Base-by-base conservation (phyloP, 2,888 invertebrate genomes). In the Heliconius ethilla region DNA sequence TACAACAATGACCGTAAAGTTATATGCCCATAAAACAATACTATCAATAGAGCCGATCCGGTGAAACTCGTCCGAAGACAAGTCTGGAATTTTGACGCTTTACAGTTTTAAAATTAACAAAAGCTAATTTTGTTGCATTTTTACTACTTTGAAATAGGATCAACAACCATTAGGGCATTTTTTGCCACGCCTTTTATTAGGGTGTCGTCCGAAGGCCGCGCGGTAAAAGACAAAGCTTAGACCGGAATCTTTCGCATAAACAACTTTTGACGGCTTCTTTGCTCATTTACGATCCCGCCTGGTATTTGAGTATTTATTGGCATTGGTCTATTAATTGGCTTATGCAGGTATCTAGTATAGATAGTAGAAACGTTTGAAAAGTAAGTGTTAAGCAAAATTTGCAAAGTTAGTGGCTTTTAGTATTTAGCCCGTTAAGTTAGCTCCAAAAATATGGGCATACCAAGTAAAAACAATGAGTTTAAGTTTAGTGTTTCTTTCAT, bases 171-270 rank as follows among this genome's bases (percentile, higher is more conserved):
- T 94, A 93, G 89, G 89, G 87, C 85, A 87, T 87, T 94, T 94
- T 94, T 93, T 93, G 92, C 91, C 90, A 92, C 92, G 91, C 91
- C 92, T 92, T 94, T 93, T 94, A 94, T 94, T 91, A 92, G 93
- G 94, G 93, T 94, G 94, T 93, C 93, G 91, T 92, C 89, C 89
- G 91, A 92, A 92, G 91, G 91, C 90, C 89, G 87, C 82, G 92
- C 92, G 92, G 93, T 90, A 83, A 89, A 89, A 92, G 90, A 92
- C 91, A 94, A 94, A 94, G 93, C 90, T 84, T 82, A 89, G 91
- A 88, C 90, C 91, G 91, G 92, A 91, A 91, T 92, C 86, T 86
- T 87, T 89, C 88, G 86, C 92, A 93, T 93, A 94, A 93, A 94
- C 92, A 92, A 91, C 85, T 85, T 90, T 89, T 90, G 92, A 91